phyloP scores from a whole-genome alignment of 1,140 invertebrate genomes.

The Bactericera cockerelli region DNA sequence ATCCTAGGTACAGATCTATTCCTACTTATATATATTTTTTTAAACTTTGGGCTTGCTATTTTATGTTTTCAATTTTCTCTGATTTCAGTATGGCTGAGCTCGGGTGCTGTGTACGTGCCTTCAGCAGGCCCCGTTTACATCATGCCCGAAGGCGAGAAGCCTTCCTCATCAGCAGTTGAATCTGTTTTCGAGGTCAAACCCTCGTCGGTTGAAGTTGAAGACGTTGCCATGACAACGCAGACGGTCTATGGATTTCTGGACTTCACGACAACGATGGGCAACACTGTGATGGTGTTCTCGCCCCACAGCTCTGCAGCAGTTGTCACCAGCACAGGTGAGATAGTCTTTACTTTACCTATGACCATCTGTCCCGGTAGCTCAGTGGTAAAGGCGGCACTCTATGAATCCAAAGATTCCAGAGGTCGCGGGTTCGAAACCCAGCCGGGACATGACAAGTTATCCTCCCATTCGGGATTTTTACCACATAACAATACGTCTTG shows the following conservation, averaged over 20 bases:
- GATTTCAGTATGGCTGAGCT: background rate
- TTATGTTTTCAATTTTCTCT: too few relatives aligned
- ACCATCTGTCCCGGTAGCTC: too few relatives aligned
- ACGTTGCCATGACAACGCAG: slow-evolving; percentile 44
- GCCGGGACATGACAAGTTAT: too few relatives aligned
- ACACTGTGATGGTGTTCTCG: slow-evolving; percentile 79
- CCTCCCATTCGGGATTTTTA: too few relatives aligned
- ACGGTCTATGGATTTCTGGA: slow-evolving; percentile 81
- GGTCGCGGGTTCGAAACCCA: too few relatives aligned
- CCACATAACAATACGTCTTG: too few relatives aligned
- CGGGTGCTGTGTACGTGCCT: slow-evolving; percentile 4
- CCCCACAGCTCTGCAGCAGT: slow-evolving; percentile 48
- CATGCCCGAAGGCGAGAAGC: slow-evolving; percentile 13
- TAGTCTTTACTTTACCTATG: too few relatives aligned
- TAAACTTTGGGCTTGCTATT: too few relatives aligned
- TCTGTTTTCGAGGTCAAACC: slow-evolving; percentile 8
- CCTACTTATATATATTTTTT: too few relatives aligned
- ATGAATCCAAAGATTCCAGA: too few relatives aligned
- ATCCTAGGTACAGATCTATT: too few relatives aligned
- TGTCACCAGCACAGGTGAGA: slow-evolving; percentile 11
- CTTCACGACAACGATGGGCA: slow-evolving; percentile 75
- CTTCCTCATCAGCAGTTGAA: background rate
- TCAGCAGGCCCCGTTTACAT: slow-evolving; percentile 17
- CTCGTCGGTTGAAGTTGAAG: slow-evolving; percentile 19
- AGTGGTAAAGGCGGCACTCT: too few relatives aligned